These are phyloP conservation scores for Ceratina australensis DNA, from an alignment of 1,140 invertebrate genomes.

Conservation along the genomic window DNA sequence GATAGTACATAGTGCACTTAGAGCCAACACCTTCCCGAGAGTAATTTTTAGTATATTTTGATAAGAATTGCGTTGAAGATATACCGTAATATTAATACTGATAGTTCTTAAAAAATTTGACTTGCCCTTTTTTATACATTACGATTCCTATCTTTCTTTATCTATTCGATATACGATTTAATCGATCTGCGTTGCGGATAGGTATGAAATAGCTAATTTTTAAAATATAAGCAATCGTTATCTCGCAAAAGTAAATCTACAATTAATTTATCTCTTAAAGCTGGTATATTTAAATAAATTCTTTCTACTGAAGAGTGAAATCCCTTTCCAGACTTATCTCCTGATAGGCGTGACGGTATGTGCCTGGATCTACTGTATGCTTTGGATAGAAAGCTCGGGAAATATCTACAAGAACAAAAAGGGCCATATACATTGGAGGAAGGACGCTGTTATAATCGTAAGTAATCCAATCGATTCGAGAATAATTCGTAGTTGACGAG, in stretches of 20 bases:
- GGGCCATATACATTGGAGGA: conserved; percentile 79
- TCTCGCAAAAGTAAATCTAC: not conserved
- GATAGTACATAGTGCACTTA: conserved; percentile 2
- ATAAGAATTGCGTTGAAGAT: not conserved
- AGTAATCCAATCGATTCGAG: conserved; percentile 60
- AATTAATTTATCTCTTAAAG: not conserved
- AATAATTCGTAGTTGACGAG: not conserved
- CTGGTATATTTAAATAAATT: no score
- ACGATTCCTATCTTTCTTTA: no score
- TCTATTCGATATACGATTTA: no score
- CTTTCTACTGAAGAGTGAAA: not conserved
- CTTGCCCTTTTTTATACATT: no score
- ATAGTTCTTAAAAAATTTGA: not conserved
- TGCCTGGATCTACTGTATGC: conserved; percentile 82
- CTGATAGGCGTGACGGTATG: conserved; percentile 80
- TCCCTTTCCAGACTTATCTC: conserved; percentile 83
- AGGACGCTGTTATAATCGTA: conserved; percentile 80
- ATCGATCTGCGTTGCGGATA: not conserved
- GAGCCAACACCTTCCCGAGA: not conserved
- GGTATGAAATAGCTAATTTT: not conserved
- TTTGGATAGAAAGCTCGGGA: conserved; percentile 85
- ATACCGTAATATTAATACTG: not conserved
- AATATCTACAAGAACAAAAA: conserved; percentile 75
- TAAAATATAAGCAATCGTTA: no score
- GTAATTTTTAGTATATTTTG: no score